Base-by-base conservation (phyloP, 2,113 vertebrate genomes). In the Pterophyllum scalare region DNA sequence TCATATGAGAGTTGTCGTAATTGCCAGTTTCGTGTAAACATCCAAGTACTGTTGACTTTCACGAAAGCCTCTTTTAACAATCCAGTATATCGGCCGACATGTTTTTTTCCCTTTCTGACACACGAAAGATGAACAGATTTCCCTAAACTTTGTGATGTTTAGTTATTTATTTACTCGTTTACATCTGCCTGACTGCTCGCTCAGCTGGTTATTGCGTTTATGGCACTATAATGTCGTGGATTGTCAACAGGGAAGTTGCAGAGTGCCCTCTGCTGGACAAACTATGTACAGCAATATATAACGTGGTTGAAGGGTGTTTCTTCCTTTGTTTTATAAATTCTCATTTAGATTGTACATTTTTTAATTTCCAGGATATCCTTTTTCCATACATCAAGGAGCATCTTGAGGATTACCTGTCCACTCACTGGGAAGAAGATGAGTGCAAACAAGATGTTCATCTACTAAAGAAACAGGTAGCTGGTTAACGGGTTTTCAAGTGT, bases 401-500 rank as follows among this genome's bases (percentile, higher is more conserved):
- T 40, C 95, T 99, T 17, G 96, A 97, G 84, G 97, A 98, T 35
- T 96, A 99, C 35, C 94, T 99, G 59, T 96, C 95, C 2, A 84
- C 94, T 14, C 98, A 99, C 81, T 99, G 98, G 98, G 97, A 97
- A 60, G 98, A 99, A 82, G 97, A 99, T 72, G 98, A 99, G 87
- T 99, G 98, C 93, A 99, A 98, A 86, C 95, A 96, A 82, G 98
- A 99, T 15, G 94, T 99, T 0, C 94, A 93, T 58, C 97, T 99
- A 17, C 87, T 99, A 65, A 98, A 97, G 92, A 98, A 99, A 93
- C 98, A 99, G 98, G 98, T 99, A 74, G 33, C 5, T 2, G 4
- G 0, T 1, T 10, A 2, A 52, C 13, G 8, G 4, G 24, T 70
- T 46, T 77, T 60, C 13, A 10, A 46, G 15, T 77, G 75, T 43